Base-by-base conservation (phyloP, 1,140 invertebrate species). In the Globodera rostochiensis region DNA sequence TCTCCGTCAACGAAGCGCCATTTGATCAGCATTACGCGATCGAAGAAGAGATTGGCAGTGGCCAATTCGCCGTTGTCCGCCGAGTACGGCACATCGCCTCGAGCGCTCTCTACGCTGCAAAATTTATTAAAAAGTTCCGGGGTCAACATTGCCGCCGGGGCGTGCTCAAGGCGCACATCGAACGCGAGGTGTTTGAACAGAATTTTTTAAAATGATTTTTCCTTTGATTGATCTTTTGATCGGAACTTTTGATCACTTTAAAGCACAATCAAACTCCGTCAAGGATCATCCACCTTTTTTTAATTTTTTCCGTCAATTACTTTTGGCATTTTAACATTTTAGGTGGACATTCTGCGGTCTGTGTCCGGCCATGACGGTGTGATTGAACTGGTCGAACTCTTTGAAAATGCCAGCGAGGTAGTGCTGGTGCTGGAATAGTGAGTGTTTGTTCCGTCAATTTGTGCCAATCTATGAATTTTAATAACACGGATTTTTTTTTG, bases 51-150 rank as follows among this genome's bases (percentile, higher is more conserved):
- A 57, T 74, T 87, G 84, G 85, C 81, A 83, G 79, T 49, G 96
- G 96, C 60, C 97, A 98, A 92, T 98, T 97, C 91, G 96, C 96
- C 21, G 94, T 95, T 80, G 96, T 98, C 73, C 93, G 94, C 84
- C 93, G 94, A 90, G 95, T 95, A 86, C 92, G 93, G n/a, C 94
- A 97, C 90, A 93, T 94, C 89, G 92, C 93, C 81, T 95, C 94
- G 9, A 94, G 94, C 47, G 92, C 93, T 83, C 93, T 95, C 90
- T 98, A 94, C 92, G 96, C 96, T 1, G 96, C 96, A 83, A 98
- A 98, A 92, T 96, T 95, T 91, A 94, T 98, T 84, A 93, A 94
- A 90, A 96, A 97, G 90, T 53, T 78, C 25, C 93, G 95, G 87
- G 90, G 91, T 82, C 89, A 93, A 94, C 83, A 94, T 25, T 89